Evolutionary conservation across 2,113 vertebrate species (phyloP), one percentile per base, ranked within the genome.

Genomic region (Chionodraco myersi): DNA sequence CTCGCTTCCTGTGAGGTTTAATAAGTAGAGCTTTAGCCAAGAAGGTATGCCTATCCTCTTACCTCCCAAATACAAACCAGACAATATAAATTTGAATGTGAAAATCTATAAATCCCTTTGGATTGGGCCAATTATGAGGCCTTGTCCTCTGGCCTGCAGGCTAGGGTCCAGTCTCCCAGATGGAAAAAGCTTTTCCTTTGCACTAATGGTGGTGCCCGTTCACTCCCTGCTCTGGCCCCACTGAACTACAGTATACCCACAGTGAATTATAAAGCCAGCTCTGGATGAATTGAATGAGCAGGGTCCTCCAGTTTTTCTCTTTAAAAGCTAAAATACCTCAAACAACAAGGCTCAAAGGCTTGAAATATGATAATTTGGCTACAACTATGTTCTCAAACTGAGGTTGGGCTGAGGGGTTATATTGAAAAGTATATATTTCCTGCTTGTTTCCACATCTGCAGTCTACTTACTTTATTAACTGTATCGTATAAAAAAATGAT

Each of bases 31-130:
- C 63, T 75, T 86, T 47, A 44, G 80, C 63, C 78, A 79, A 86
- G 81, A 79, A 83, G 82, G 79, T 85, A 85, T 89, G 68, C 36
- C 61, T 86, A 83, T 82, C 79, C 81, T 59, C 48, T 52, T 75
- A 77, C 79, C 59, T 84, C 75, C 62, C n/a, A 77, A 88, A 90
- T 85, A 59, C 75, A 88, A 89, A 90, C 73, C 87, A 89, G 80
- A 86, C 73, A 88, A 83, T 77, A 72, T 84, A 90, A 62, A 90
- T 88, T 82, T 75, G 58, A 84, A 90, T 81, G 81, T 81, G 75
- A 89, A 92, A 90, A 89, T 87, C 72, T 84, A 88, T 88, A 90
- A 89, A 87, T 89, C 84, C 76, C 77, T 86, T 81, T 79, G 62
- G 80, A 90, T 79, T 70, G 75, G 70, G 69, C 62, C 67, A 82